phyloP scores from a whole-genome alignment of 2,888 invertebrate species.

The Notodromas monacha region DNA sequence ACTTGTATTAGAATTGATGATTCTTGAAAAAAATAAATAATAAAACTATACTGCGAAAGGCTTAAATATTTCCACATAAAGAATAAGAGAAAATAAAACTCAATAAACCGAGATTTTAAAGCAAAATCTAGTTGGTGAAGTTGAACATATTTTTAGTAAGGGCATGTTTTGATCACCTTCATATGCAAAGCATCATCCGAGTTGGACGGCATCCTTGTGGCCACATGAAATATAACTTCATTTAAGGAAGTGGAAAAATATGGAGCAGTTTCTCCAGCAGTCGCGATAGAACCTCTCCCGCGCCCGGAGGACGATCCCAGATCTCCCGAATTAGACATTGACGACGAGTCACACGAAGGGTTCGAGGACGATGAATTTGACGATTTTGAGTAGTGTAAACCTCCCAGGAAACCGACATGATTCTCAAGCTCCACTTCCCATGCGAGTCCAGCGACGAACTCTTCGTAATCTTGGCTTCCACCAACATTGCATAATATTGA shows the following conservation, averaged over 20 bases:
- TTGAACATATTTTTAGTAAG: no score
- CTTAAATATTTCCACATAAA: conserved; percentile 7
- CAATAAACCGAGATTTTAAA: no score
- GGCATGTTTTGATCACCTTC: no score
- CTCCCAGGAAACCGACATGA: conserved; percentile 81
- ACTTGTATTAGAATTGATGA: no score
- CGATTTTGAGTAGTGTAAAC: conserved; percentile 45
- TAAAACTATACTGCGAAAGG: conserved; percentile 6
- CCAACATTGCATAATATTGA: conserved; percentile 65
- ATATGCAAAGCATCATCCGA: conserved; percentile 46
- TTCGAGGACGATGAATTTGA: no score
- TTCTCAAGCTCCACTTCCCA: conserved; percentile 47
- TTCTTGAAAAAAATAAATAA: conserved; percentile 7
- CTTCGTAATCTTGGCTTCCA: conserved; percentile 75
- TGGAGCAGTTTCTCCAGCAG: conserved; percentile 73
- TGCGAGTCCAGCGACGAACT: conserved; percentile 15
- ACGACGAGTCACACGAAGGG: no score
- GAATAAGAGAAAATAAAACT: conserved; percentile 2
- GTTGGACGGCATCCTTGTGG: conserved; percentile 78
- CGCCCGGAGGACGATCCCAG: conserved; percentile 20
- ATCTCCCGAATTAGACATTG: no score
- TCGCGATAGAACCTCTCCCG: no score
- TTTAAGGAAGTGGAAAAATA: conserved; percentile 73
- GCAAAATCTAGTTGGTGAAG: no score
- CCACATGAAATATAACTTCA: conserved; percentile 87